Evolutionary conservation across 2,888 invertebrate species (phyloP).

Genomic region (Stenotaenia linearis): DNA sequence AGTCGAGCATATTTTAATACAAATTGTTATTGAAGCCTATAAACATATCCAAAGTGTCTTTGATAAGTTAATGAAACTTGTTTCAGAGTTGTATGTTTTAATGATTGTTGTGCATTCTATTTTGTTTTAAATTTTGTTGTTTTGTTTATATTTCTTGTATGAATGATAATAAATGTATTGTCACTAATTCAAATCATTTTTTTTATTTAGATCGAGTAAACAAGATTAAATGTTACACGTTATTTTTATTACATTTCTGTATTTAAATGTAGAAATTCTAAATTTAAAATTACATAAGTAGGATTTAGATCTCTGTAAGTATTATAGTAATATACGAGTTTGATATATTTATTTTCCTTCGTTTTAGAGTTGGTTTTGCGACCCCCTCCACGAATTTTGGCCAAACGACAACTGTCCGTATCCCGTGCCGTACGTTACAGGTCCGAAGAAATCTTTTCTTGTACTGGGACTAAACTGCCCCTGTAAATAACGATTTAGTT

Average conservation of each 20-base stretch:
- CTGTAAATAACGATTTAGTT: constrained; percentile 60
- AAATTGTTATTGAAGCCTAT: background rate
- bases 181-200: background rate
- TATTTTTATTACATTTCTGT: too few species aligned
- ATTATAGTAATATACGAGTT: background rate
- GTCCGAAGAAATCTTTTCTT: constrained; percentile 37
- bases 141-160: background rate
- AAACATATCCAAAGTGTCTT: background rate
- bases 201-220: background rate
- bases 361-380: constrained; percentile 50
- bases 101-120: background rate
- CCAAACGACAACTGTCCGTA: constrained; percentile 52
- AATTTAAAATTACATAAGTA: background rate
- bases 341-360: background rate
- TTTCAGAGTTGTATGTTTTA: background rate
- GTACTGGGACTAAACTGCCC: constrained; percentile 36
- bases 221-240: background rate
- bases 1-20: background rate
- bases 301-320: background rate
- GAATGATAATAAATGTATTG: background rate
- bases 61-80: background rate
- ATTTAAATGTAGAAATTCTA: background rate
- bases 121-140: background rate
- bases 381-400: constrained; percentile 55
- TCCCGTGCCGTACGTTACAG: constrained; percentile 46